These are phyloP conservation scores for Oplegnathus fasciatus DNA, from an alignment of 2,113 vertebrate genomes.

Conservation along the genomic window DNA sequence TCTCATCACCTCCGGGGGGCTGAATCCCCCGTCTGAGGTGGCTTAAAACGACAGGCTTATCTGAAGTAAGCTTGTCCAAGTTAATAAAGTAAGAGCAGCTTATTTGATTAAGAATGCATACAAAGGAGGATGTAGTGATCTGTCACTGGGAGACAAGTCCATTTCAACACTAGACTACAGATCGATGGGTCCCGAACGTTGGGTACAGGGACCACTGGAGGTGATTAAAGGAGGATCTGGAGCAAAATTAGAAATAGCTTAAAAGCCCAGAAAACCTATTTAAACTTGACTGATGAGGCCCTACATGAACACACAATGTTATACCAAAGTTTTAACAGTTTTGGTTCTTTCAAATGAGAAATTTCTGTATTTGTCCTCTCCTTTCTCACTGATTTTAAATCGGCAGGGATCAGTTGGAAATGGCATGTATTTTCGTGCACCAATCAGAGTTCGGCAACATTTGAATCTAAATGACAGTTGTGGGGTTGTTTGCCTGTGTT, in stretches of 20 bases:
- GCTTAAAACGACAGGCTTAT: slow-evolving; percentile 77
- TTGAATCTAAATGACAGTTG: not conserved
- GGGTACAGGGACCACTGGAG: not conserved
- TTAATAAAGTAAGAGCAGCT: slow-evolving; percentile 77
- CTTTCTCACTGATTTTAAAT: not conserved
- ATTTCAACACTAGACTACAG: slow-evolving; percentile 25
- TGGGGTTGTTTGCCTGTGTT: not conserved
- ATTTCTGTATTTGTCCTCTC: not conserved
- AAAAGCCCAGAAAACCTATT: not conserved
- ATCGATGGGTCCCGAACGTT: slow-evolving; percentile 19
- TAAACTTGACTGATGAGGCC: not conserved
- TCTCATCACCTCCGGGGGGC: slow-evolving; percentile 71
- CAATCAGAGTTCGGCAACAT: not conserved
- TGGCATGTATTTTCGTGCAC: not conserved
- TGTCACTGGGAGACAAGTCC: slow-evolving; percentile 53
- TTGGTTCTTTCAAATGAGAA: not conserved
- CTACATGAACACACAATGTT: not conserved
- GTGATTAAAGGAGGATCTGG: not conserved
- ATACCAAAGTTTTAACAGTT: not conserved
- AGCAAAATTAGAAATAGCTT: slow-evolving; percentile 7
- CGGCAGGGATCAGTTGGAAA: not conserved
- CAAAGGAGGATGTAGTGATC: slow-evolving; percentile 60
- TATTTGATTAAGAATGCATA: slow-evolving; percentile 78
- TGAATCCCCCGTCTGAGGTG: slow-evolving; percentile 65
- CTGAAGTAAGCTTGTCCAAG: slow-evolving; percentile 66